A percentile compares a stretch with the other conserved stretches of the same genome.
These are phyloP conservation scores for Oxycera nigricornis DNA, from an alignment of 2,888 invertebrate genomes.

Conservation along the genomic window DNA sequence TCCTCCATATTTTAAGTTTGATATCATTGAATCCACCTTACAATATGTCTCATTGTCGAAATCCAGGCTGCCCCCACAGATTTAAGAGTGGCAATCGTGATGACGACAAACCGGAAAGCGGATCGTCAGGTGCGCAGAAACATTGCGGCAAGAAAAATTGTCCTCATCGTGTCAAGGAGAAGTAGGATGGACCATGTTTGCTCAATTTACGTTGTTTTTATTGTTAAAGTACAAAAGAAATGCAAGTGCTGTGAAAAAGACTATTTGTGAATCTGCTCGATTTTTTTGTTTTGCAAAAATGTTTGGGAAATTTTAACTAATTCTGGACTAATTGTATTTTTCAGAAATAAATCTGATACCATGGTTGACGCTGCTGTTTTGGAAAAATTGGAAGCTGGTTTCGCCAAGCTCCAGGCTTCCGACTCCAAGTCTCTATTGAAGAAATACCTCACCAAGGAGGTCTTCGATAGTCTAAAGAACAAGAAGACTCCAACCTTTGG, in stretches of 20 bases:
- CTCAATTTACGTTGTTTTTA: neutral
- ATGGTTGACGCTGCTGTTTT: conserved; percentile 93
- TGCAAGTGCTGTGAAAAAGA: neutral
- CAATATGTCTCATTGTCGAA: neutral
- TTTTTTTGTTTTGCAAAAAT: neutral
- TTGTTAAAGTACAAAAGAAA: neutral
- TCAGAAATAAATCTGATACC: conserved; percentile 74
- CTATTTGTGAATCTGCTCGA: too few species aligned
- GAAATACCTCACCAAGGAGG: conserved; percentile 90
- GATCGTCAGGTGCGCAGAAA: neutral
- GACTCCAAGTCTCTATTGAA: conserved; percentile 96
- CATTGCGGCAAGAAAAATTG: conserved; percentile 14
- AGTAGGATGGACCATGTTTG: too few species aligned
- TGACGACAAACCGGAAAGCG: neutral
- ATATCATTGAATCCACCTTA: too few species aligned
- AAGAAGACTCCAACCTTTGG: conserved; percentile 90
- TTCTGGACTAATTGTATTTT: too few species aligned
- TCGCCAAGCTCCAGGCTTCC: conserved; percentile 83
- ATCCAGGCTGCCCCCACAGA: neutral
- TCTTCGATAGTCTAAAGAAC: conserved; percentile 90
- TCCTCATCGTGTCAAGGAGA: neutral
- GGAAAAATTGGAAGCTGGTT: conserved; percentile 91
- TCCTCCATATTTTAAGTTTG: too few species aligned
- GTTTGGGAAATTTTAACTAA: conserved; percentile 38
- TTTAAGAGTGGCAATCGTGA: neutral